Conservation (phyloP, 1,140 invertebrate species). For the Cyclina sinensis region DNA sequence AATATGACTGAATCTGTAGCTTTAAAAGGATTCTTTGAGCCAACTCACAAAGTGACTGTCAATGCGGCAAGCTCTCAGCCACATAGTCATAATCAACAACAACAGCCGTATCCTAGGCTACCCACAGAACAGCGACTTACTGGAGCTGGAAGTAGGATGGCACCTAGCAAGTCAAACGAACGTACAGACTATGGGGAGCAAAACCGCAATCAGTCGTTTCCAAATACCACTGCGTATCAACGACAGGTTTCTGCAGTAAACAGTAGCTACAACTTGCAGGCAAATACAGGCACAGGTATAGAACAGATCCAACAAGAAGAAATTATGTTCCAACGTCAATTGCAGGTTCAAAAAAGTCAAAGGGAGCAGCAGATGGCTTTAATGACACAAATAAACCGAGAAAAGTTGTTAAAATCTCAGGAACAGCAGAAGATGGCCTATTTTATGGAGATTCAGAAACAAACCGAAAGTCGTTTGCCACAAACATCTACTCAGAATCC, state of each 20-base stretch:
- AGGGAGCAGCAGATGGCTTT: conserved; percentile 1
- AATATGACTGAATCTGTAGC: conserved; percentile 58
- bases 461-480: background rate
- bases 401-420: background rate
- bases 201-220: background rate
- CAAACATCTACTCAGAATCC: background rate
- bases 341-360: conserved; percentile 27
- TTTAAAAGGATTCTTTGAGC: conserved; percentile 62
- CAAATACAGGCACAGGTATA: background rate
- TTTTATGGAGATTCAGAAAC: conserved; percentile 51
- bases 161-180: background rate
- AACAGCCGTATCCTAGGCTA: background rate
- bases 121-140: background rate
- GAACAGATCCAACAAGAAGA: conserved; percentile 45
- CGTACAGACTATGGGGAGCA: background rate
- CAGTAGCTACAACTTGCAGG: background rate
- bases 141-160: background rate
- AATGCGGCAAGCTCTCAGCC: background rate
- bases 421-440: conserved; percentile 20
- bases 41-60: conserved; percentile 59
- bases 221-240: background rate
- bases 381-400: background rate
- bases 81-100: background rate
- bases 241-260: background rate
- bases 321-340: background rate